Evolutionary conservation across 2,888 invertebrate species (phyloP).

Genomic region (Phengaris alcon): DNA sequence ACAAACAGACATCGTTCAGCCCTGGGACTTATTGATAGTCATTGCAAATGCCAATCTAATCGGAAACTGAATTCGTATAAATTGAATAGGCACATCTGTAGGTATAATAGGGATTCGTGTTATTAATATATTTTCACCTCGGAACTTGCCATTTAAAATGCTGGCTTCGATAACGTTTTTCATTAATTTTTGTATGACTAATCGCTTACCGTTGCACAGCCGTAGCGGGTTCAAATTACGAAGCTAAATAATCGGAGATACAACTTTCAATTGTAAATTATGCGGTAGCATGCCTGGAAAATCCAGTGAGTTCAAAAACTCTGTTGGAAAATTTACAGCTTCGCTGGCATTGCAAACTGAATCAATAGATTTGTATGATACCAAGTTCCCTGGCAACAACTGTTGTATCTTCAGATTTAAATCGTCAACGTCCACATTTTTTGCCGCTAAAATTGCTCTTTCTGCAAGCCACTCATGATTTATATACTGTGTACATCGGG

Average conservation of each 20-base stretch:
- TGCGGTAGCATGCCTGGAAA: conserved; percentile 10
- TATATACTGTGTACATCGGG: conserved; percentile 41
- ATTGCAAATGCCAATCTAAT: conserved; percentile 9
- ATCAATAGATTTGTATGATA: conserved; percentile 15
- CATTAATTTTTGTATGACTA: too few relatives aligned
- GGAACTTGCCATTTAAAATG: too few relatives aligned
- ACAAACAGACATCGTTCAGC: conserved; percentile 4
- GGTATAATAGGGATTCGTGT: too few relatives aligned
- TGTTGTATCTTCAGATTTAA: conserved; percentile 12
- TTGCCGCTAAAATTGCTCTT: conserved; percentile 48
- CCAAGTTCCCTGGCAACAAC: conserved; percentile 6
- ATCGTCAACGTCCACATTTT: conserved; percentile 45
- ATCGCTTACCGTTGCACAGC: conserved; percentile 17
- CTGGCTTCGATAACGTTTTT: too few relatives aligned
- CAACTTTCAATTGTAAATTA: conserved; percentile 21
- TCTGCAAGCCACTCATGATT: conserved; percentile 46
- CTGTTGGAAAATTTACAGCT: background rate
- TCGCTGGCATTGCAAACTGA: background rate
- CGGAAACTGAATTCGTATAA: too few relatives aligned
- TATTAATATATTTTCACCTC: too few relatives aligned
- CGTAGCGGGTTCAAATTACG: conserved; percentile 17
- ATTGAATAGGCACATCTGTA: too few relatives aligned
- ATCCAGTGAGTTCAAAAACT: conserved; percentile 26
- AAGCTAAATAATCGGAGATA: background rate
- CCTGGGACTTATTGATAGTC: conserved; percentile 6